Conservation (phyloP, 1,140 invertebrate genomes). For the Manduca sexta region DNA sequence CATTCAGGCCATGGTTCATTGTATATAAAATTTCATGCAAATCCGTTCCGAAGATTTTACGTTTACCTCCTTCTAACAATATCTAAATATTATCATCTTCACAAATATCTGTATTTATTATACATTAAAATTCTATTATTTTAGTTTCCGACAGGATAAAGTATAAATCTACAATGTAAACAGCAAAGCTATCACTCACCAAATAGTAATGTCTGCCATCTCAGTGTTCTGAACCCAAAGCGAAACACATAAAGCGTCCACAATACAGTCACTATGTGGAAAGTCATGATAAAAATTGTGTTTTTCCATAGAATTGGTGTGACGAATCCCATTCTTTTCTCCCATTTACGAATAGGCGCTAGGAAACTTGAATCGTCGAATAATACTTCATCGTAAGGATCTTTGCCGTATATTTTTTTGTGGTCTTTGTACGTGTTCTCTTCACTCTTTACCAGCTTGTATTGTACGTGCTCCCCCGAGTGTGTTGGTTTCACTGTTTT, state of each 20-base stretch:
- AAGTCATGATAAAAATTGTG: constrained; percentile 24
- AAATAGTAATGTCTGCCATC: constrained; percentile 34
- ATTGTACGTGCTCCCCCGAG: constrained; percentile 1
- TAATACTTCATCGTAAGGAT: constrained; percentile 26
- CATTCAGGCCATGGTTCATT: too few relatives aligned
- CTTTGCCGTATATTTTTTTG: neutral
- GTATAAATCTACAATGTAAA: too few relatives aligned
- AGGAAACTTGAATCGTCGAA: constrained; percentile 36
- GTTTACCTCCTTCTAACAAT: too few relatives aligned
- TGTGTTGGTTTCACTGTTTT: constrained; percentile 9
- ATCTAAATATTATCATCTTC: too few relatives aligned
- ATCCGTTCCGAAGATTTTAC: too few relatives aligned
- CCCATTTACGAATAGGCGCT: constrained; percentile 33
- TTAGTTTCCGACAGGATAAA: too few relatives aligned
- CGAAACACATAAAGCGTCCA: constrained; percentile 13
- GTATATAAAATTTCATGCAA: too few relatives aligned
- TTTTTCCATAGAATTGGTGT: constrained; percentile 49
- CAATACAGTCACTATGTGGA: constrained; percentile 26
- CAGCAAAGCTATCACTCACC: too few relatives aligned
- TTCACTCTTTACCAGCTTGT: constrained; percentile 2
- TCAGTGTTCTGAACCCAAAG: constrained; percentile 5
- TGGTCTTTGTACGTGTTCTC: neutral
- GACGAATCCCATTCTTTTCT: constrained; percentile 47
- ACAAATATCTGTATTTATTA: too few relatives aligned
- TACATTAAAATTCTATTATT: too few relatives aligned